phyloP scores from a whole-genome alignment of 2,797 vertebrate species.

The Octomys mimax region DNA sequence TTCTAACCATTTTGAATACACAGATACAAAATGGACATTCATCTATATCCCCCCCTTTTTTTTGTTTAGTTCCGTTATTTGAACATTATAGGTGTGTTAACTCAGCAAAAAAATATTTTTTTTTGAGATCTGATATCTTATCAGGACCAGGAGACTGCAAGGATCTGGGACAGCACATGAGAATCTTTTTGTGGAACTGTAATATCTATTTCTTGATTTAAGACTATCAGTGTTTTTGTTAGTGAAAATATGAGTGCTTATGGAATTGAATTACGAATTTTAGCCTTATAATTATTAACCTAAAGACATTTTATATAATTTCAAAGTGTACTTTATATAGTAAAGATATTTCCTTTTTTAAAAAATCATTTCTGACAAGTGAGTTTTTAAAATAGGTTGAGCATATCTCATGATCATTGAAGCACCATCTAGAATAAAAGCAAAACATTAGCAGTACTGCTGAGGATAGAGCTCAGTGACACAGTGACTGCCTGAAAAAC shows the following conservation, averaged over 20 bases:
- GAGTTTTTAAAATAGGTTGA: neutral
- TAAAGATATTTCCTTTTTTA: neutral
- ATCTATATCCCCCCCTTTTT: too few species aligned
- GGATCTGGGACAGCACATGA: too few species aligned
- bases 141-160: neutral
- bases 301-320: neutral
- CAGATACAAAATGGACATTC: too few species aligned
- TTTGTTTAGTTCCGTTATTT: too few species aligned
- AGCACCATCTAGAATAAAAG: neutral
- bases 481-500: too few species aligned
- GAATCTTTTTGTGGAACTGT: neutral
- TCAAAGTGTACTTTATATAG: neutral
- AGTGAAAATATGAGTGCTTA: neutral
- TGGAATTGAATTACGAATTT: neutral
- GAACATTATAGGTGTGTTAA: too few species aligned
- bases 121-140: neutral
- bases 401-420: neutral
- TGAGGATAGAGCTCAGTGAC: too few species aligned
- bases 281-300: constrained; percentile 3
- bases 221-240: neutral
- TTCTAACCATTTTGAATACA: too few species aligned
- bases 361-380: neutral
- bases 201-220: neutral
- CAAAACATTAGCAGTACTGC: neutral
- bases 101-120: too few species aligned